A percentile compares a stretch with the other conserved stretches of the same genome.
Evolutionary conservation across 53 echinoderm and acorn worm genomes (phyloP).

Genomic region (Hippasteria phrygiana): DNA sequence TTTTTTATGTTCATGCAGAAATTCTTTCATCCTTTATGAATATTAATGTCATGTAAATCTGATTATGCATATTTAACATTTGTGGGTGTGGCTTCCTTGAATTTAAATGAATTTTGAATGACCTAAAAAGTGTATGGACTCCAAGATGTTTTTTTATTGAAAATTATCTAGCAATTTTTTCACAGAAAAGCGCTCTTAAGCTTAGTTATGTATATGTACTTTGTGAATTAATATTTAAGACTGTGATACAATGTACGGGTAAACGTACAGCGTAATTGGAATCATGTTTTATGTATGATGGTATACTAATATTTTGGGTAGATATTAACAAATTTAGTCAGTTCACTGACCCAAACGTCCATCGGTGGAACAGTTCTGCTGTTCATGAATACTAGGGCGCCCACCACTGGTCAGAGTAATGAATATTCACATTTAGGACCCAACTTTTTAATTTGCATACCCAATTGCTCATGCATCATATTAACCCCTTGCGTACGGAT

Average conservation of each 20-base stretch:
- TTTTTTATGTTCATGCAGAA: background rate
- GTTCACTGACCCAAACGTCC: too few relatives aligned
- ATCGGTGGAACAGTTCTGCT: too few relatives aligned
- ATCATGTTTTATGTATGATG: background rate
- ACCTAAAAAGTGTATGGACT: background rate
- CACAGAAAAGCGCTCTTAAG: background rate
- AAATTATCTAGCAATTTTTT: slow-evolving; percentile 38
- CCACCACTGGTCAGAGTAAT: too few relatives aligned
- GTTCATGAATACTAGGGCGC: too few relatives aligned
- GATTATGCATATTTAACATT: slow-evolving; percentile 63
- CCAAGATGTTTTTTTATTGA: slow-evolving; percentile 17
- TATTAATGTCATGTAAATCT: slow-evolving; percentile 56
- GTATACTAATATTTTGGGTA: background rate
- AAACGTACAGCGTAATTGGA: background rate
- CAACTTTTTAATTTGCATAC: slow-evolving; percentile 11
- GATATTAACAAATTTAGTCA: background rate
- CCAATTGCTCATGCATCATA: background rate
- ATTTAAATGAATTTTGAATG: slow-evolving; percentile 27
- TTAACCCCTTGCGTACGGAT: background rate
- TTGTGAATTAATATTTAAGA: slow-evolving; percentile 26
- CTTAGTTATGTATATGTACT: background rate
- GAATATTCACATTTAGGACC: background rate
- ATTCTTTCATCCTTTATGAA: slow-evolving; percentile 29
- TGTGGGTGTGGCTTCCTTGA: slow-evolving; percentile 60
- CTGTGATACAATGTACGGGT: slow-evolving; percentile 9